These are phyloP conservation scores for Chaunax sp. DNA, from an alignment of 2,797 vertebrate species.

Conservation along the genomic window DNA sequence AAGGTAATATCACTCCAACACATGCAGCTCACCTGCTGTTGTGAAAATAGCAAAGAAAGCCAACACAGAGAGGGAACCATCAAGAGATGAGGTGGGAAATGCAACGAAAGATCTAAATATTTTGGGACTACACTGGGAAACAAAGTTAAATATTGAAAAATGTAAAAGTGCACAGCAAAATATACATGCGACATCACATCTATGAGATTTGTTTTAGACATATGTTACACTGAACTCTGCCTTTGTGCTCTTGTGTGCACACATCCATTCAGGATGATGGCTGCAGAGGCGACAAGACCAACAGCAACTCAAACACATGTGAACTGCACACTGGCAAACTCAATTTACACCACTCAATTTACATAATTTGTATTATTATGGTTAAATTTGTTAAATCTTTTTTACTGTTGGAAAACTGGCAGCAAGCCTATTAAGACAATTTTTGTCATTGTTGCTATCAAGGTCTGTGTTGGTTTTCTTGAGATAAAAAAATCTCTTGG, in stretches of 20 bases:
- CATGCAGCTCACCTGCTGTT: too few relatives aligned
- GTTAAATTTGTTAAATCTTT: too few relatives aligned
- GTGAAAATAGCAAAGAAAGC: too few relatives aligned
- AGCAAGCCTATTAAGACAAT: background rate
- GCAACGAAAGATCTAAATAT: too few relatives aligned
- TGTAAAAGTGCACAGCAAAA: background rate
- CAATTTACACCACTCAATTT: too few relatives aligned
- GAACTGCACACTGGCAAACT: background rate
- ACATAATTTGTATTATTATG: too few relatives aligned
- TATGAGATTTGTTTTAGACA: too few relatives aligned
- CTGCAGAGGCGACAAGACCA: constrained; percentile 4
- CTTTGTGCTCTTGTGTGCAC: background rate
- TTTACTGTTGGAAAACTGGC: background rate
- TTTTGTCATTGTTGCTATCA: background rate
- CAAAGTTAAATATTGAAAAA: too few relatives aligned
- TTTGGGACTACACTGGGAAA: too few relatives aligned
- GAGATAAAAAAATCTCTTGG: background rate
- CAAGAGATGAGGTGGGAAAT: too few relatives aligned
- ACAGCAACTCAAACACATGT: background rate
- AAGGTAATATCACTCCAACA: too few relatives aligned
- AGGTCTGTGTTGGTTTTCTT: background rate
- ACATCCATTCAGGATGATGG: constrained; percentile 17
- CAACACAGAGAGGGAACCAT: too few relatives aligned
- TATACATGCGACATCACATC: background rate
- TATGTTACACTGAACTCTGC: background rate